Conservation (phyloP, 2,113 vertebrate genomes). For the Oostethus manadensis region DNA sequence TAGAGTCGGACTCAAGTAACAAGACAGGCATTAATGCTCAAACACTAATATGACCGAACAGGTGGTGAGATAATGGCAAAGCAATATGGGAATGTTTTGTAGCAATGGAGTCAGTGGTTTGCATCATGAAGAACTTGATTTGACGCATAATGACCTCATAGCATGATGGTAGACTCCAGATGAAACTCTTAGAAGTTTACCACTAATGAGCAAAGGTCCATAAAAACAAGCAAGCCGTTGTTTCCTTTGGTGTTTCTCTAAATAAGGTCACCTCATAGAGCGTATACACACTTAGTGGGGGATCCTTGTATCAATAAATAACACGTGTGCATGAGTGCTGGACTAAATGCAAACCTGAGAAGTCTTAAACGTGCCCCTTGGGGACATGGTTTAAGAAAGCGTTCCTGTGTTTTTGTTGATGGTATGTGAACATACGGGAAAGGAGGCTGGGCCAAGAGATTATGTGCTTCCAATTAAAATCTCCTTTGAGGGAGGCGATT, state of each 20-base stretch:
- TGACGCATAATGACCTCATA: slow-evolving; percentile 4
- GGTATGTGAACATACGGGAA: slow-evolving; percentile 29
- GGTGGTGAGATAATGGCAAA: slow-evolving; percentile 22
- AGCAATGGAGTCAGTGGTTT: slow-evolving; percentile 8
- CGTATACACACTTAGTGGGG: not conserved
- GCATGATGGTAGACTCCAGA: slow-evolving; percentile 3
- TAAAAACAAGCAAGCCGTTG: slow-evolving; percentile 21
- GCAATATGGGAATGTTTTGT: slow-evolving; percentile 27
- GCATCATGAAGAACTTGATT: slow-evolving; percentile 9
- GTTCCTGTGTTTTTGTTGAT: slow-evolving; percentile 39
- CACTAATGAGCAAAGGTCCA: slow-evolving; percentile 21
- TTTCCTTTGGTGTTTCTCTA: slow-evolving; percentile 29
- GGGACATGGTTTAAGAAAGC: slow-evolving; percentile 53
- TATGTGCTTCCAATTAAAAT: slow-evolving; percentile 48
- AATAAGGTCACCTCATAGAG: slow-evolving; percentile 46
- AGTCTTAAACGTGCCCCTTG: slow-evolving; percentile 26
- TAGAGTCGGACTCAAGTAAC: slow-evolving; percentile 41
- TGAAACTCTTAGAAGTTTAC: slow-evolving; percentile 8
- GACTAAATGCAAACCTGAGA: slow-evolving; percentile 56
- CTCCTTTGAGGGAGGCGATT: slow-evolving; percentile 19
- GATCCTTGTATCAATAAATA: slow-evolving; percentile 52
- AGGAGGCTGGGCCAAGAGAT: slow-evolving; percentile 15
- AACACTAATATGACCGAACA: slow-evolving; percentile 32
- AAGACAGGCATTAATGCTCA: slow-evolving; percentile 15
- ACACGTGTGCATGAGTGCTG: slow-evolving; percentile 24